Evolutionary conservation across 1,140 invertebrate species (phyloP), one percentile per base, ranked within the genome.

Genomic region (Pseudobourletiella spinata): DNA sequence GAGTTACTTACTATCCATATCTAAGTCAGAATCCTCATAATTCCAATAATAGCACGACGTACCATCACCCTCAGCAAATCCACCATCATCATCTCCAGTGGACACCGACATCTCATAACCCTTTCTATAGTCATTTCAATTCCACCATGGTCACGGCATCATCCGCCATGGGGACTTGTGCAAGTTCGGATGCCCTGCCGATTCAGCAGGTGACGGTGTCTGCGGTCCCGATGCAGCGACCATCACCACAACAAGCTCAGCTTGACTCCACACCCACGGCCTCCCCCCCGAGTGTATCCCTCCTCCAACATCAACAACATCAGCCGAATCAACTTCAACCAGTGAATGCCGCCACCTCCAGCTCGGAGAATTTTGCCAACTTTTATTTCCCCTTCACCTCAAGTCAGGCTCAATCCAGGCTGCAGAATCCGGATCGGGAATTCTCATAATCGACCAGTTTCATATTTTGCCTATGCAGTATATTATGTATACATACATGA

Each of bases 361-460:
- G 32, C 22, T 18, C 32, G 24, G 52, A 55, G 39, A 55, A 55
- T 55, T 55, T 55, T 55, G 52, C 52, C 8, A 55, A 55, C 25
- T 55, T 35, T 24, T 55, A 55, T 22, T 55, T 55, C 39, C 52
- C 52, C 11, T 55, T 18, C 39, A 55, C 29, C 2, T 55, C 52
- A 3, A 35, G 52, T 35, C 52, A 55, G 22, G 52, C 32, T 18
- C 52, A 55, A n/a, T 30, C 52, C 11, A 15, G 52, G 39, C 52
- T 35, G 20, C 16, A 55, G 22, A 55, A 32, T 55, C 22, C 8
- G 8, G 52, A 55, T 39, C 52, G 52, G 18, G 52, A 55, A 20
- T 55, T 6, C 20, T 35, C 32, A 14, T 55, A 32, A 55, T 32
- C 44, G 35, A 11, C 8, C n/a, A 39, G 8, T 39, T 39, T 11